phyloP scores from a whole-genome alignment of 2,888 invertebrate genomes.

The Drosophila melanosoma region DNA sequence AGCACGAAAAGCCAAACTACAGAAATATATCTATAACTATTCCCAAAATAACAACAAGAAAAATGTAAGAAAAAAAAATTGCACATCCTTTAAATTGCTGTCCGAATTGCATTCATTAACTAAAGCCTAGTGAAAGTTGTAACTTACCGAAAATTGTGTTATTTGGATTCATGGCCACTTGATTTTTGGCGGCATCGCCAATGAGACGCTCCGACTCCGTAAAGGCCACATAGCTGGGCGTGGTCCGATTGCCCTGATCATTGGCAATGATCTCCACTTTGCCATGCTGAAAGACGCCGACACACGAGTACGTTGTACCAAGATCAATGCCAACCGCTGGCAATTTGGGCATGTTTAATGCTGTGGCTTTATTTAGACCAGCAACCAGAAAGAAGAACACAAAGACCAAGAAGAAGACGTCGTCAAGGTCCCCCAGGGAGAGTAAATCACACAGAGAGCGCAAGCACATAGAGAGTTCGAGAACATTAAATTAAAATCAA shows the following conservation, averaged over 20 bases:
- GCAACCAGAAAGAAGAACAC: conserved; percentile 13
- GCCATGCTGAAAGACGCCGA: conserved; percentile 95
- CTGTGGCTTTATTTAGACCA: conserved; percentile 77
- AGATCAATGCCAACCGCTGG: conserved; percentile 88
- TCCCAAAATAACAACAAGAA: conserved; percentile 55
- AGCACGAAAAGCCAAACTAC: conserved; percentile 13
- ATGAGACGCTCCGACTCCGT: conserved; percentile 94
- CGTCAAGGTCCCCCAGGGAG: conserved; percentile 56
- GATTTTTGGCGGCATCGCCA: conserved; percentile 94
- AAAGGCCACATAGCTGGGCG: conserved; percentile 92
- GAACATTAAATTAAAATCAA: conserved; percentile 53
- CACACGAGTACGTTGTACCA: conserved; percentile 97
- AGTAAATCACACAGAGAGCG: conserved; percentile 15
- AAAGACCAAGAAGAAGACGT: conserved; percentile 17
- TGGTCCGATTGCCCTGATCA: conserved; percentile 93
- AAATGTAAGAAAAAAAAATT: conserved; percentile 16
- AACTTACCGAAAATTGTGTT: conserved; percentile 96
- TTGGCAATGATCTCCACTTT: conserved; percentile 94
- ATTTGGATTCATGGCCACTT: conserved; percentile 95
- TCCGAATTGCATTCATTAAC: conserved; percentile 63
- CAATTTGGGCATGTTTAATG: conserved; percentile 84
- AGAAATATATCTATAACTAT: conserved; percentile 13
- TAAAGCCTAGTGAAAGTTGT: conserved; percentile 70
- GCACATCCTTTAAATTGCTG: neutral
- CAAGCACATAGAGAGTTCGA: conserved; percentile 12